Base-by-base conservation (phyloP, 2,113 vertebrate species). In the Corythoichthys intestinalis region DNA sequence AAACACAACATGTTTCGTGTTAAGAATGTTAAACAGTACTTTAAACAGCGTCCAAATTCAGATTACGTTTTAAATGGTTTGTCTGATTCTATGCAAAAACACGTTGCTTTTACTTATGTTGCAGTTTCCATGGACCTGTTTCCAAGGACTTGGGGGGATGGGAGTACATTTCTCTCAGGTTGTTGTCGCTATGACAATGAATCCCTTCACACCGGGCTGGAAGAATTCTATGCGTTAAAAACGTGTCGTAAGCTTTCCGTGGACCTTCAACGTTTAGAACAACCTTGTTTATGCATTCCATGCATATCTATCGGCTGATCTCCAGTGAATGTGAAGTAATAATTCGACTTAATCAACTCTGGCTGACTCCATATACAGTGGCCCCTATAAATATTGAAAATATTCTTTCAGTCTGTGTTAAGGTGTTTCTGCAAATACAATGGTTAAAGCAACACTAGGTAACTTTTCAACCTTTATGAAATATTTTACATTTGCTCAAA, bases 11-110 rank as follows among this genome's bases (percentile, higher is more conserved):
- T 64, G 14, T 34, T 11, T 39, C 50, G 13, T 65, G 11, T 28
- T 28, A 46, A 67, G 4, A 47, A 41, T 62, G 12, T 56, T 34
- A 8, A 56, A 34, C 20, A 20, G 13, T 17, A 62, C 15, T 62
- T 20, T 4, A 20, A 62, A 62, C 10, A 54, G 46, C 46, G n/a
- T 14, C n/a, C 7, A 9, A 13, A 6, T 34, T 5, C 1, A 73
- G 67, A 65, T 65, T 1, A 35, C 34, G 37, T 78, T 85, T 84
- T 86, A 85, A 78, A 83, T 77, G 78, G 71, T 71, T 65, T 48
- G 76, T 79, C 69, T 84, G 75, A 74, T 61, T 75, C 49, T 41
- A 66, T 70, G 44, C 57, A n/a, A 76, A 64, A 71, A 47, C 11
- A 73, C 70, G 62, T 37, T 72, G 50, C 72, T 60, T 34, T 65